These are phyloP conservation scores for Archips crataeganus DNA, from an alignment of 2,888 invertebrate genomes.

Conservation along the genomic window DNA sequence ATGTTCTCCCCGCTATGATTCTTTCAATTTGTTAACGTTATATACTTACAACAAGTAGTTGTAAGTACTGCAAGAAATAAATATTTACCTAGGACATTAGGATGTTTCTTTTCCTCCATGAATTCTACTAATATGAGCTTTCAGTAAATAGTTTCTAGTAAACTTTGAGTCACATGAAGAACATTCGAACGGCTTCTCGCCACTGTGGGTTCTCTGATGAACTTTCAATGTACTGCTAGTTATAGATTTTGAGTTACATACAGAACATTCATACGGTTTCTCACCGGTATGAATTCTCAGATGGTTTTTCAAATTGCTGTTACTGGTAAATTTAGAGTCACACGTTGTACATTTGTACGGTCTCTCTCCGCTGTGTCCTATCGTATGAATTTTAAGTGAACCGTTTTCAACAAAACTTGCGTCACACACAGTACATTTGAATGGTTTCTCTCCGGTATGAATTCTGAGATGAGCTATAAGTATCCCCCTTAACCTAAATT, in stretches of 20 bases:
- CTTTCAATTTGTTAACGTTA: too few relatives aligned
- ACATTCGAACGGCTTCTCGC: too few relatives aligned
- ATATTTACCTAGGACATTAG: too few relatives aligned
- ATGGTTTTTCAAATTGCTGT: slow-evolving; percentile 28
- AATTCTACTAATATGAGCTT: not conserved
- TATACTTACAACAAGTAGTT: too few relatives aligned
- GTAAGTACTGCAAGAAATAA: too few relatives aligned
- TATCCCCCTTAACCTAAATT: not conserved
- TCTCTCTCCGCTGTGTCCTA: slow-evolving; percentile 44
- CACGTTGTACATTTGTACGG: slow-evolving; percentile 38
- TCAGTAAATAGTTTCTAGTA: too few relatives aligned
- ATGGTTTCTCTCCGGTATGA: slow-evolving; percentile 46
- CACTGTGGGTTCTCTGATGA: too few relatives aligned
- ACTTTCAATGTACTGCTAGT: too few relatives aligned
- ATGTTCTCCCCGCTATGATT: too few relatives aligned
- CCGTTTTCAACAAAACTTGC: not conserved
- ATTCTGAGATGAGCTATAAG: slow-evolving; percentile 43
- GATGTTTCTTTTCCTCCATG: too few relatives aligned
- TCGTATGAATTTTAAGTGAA: slow-evolving; percentile 31
- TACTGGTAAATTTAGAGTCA: slow-evolving; percentile 9
- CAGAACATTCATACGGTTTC: slow-evolving; percentile 41
- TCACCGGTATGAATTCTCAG: slow-evolving; percentile 44
- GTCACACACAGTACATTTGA: slow-evolving; percentile 22
- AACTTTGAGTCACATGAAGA: too few relatives aligned
- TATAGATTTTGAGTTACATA: too few relatives aligned